Evolutionary conservation across 2,113 vertebrate species (phyloP).

Genomic region (Casuarius casuarius): DNA sequence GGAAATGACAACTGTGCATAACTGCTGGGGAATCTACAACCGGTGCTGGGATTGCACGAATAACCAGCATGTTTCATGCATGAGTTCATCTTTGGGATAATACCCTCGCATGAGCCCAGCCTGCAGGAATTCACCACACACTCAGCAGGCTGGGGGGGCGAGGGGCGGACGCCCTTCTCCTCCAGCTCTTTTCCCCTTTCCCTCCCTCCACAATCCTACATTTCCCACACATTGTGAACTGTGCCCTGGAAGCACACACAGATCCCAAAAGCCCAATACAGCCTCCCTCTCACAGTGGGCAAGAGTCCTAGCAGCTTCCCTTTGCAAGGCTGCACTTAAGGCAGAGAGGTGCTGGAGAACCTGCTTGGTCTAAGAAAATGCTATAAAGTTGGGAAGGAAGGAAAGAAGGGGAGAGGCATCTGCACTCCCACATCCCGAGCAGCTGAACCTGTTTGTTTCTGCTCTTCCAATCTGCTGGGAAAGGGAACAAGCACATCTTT

Average conservation of each 20-base stretch:
- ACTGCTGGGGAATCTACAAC: conserved; percentile 67
- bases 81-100: conserved; percentile 70
- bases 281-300: neutral
- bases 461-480: neutral
- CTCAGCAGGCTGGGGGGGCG: neutral
- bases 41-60: conserved; percentile 71
- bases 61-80: conserved; percentile 58
- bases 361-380: neutral
- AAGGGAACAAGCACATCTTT: neutral
- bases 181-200: neutral
- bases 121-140: neutral
- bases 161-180: neutral
- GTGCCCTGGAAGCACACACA: rapidly evolving
- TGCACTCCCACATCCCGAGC: neutral
- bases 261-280: rapidly evolving
- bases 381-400: neutral
- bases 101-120: conserved; percentile 51
- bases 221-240: neutral
- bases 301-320: neutral
- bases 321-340: neutral
- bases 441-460: neutral
- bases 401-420: neutral
- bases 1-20: conserved; percentile 80
- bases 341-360: neutral
- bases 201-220: neutral